Evolutionary conservation across 2,888 invertebrate species (phyloP).

Genomic region (Drosophila kokeensis): DNA sequence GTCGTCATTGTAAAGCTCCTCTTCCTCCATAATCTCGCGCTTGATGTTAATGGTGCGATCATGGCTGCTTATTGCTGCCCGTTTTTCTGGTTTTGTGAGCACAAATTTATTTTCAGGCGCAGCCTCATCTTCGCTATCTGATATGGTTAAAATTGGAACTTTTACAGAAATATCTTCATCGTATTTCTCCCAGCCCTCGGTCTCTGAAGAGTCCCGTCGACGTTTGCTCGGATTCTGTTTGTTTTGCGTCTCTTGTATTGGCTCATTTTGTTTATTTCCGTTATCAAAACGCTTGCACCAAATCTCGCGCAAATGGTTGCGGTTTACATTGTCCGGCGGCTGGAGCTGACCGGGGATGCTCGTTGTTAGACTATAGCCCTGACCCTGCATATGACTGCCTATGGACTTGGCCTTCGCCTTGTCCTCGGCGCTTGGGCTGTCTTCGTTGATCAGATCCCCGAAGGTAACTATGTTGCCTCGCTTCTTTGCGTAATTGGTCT

Average conservation of each 20-base stretch:
- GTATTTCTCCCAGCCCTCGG: conserved; percentile 54
- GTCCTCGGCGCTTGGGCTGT: conserved; percentile 23
- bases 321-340: conserved; percentile 51
- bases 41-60: conserved; percentile 80
- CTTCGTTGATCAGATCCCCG: conserved; percentile 49
- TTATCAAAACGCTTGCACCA: conserved; percentile 77
- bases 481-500: conserved; percentile 34
- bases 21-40: conserved; percentile 82
- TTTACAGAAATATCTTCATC: conserved; percentile 79
- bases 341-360: not conserved
- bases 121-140: conserved; percentile 66
- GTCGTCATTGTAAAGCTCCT: conserved; percentile 56
- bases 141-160: conserved; percentile 62
- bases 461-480: conserved; percentile 75
- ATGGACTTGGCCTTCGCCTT: not conserved
- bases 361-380: conserved; percentile 64
- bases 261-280: not conserved
- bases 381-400: conserved; percentile 48
- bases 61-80: conserved; percentile 52
- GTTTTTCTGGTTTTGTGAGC: not conserved
- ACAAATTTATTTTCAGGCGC: not conserved
- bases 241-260: not conserved
- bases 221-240: conserved; percentile 52
- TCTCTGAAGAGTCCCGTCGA: conserved; percentile 51
- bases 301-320: conserved; percentile 74